Evolutionary conservation across 2,888 invertebrate species (phyloP).

Genomic region (Pimpla rufipes): DNA sequence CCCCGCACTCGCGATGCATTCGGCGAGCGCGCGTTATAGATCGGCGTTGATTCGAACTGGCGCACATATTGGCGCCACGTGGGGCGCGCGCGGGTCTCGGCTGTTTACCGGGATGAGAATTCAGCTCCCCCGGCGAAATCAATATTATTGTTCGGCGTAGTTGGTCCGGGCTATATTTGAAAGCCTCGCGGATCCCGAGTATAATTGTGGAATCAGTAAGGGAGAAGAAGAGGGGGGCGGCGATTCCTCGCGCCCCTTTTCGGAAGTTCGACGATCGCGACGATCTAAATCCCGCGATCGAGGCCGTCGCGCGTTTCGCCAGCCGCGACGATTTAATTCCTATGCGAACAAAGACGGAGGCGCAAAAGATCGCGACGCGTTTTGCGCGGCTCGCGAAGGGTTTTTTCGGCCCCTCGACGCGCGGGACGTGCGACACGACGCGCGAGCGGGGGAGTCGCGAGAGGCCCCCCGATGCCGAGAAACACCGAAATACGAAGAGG

Average conservation of each 20-base stretch:
- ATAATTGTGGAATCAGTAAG: slow-evolving; percentile 50
- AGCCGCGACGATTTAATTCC: not conserved
- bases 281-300: slow-evolving; percentile 51
- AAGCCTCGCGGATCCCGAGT: slow-evolving; percentile 66
- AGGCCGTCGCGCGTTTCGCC: slow-evolving; percentile 1
- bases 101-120: slow-evolving; percentile 83
- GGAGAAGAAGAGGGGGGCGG: too few relatives aligned
- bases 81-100: slow-evolving; percentile 75
- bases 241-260: slow-evolving; percentile 1
- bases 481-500: slow-evolving; percentile 64
- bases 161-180: slow-evolving; percentile 78
- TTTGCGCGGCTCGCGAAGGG: not conserved
- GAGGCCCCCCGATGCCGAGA: slow-evolving; percentile 50
- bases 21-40: not conserved
- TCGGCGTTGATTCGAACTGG: slow-evolving; percentile 40
- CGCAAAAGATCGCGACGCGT: not conserved
- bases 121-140: slow-evolving; percentile 79
- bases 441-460: slow-evolving; percentile 14
- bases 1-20: too few relatives aligned
- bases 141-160: slow-evolving; percentile 82
- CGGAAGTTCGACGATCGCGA: slow-evolving; percentile 38
- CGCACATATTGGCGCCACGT: slow-evolving; percentile 82
- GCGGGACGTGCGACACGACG: not conserved
- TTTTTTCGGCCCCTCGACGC: slow-evolving; percentile 6
- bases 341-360: not conserved